Percentiles rank a stretch among this genome's conserved stretches.
Evolutionary conservation across 2,888 invertebrate genomes (phyloP).

Genomic region (Leucania comma): DNA sequence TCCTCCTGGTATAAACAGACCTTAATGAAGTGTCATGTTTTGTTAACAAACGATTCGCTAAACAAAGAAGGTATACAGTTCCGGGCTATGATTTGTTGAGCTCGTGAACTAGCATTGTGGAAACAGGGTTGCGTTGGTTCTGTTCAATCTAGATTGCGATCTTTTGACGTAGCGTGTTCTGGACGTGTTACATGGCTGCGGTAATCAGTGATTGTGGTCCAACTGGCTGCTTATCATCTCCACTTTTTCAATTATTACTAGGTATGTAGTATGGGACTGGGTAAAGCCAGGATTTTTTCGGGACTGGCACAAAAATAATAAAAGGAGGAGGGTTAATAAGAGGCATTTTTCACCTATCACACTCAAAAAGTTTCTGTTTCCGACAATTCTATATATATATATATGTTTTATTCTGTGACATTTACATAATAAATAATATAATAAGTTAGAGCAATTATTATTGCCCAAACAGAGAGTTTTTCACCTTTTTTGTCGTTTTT

Average conservation of each 20-base stretch:
- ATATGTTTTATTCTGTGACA: no score
- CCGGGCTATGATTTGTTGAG: conserved; percentile 39
- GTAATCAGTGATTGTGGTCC: neutral
- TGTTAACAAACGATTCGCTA: conserved; percentile 46
- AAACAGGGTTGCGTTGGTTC: conserved; percentile 12
- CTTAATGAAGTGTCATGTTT: conserved; percentile 42
- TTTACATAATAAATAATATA: no score
- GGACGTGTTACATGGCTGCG: neutral
- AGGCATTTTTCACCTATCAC: no score
- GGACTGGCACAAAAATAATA: no score
- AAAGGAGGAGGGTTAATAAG: no score
- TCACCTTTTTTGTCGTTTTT: no score
- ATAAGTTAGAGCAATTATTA: no score
- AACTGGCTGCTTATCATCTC: neutral
- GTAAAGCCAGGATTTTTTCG: no score
- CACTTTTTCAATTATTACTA: neutral
- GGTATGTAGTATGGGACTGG: no score
- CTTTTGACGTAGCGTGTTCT: conserved; percentile 19
- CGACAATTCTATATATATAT: no score
- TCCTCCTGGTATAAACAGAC: conserved; percentile 21
- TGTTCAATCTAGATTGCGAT: conserved; percentile 35
- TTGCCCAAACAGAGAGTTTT: no score
- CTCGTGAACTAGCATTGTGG: conserved; percentile 14
- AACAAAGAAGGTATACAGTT: conserved; percentile 33
- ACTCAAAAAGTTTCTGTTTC: no score